These are phyloP conservation scores for Tenebrio molitor DNA, from an alignment of 1,140 invertebrate species.

Conservation along the genomic window DNA sequence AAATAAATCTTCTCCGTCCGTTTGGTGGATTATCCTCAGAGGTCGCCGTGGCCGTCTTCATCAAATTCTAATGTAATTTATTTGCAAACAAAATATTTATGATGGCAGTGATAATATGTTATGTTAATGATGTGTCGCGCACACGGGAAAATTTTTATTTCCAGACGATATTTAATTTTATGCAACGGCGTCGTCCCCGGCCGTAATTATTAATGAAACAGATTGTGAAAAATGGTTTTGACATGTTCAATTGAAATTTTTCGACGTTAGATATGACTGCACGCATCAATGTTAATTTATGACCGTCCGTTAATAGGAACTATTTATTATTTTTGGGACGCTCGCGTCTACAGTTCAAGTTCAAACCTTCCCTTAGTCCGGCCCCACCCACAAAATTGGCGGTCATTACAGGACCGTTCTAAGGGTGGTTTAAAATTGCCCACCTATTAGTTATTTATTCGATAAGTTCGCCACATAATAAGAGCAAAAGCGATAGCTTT, in stretches of 20 bases:
- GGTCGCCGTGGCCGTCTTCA: background rate
- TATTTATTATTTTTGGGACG: conserved; percentile 8
- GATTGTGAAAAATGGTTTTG: no score
- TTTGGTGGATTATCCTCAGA: background rate
- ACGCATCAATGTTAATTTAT: conserved; percentile 18
- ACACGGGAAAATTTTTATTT: conserved; percentile 5
- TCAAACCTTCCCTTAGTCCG: no score
- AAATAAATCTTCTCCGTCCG: background rate
- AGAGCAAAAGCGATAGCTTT: background rate
- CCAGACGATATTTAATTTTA: background rate
- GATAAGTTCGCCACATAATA: background rate
- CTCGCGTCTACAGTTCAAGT: no score
- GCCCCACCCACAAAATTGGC: conserved; percentile 4
- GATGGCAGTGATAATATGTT: conserved; percentile 36
- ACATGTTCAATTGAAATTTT: conserved; percentile 4
- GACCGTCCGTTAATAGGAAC: conserved; percentile 1
- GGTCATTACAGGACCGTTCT: conserved; percentile 2
- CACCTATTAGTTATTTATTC: background rate
- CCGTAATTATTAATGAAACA: no score
- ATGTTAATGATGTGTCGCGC: conserved; percentile 28
- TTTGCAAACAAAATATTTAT: conserved; percentile 30
- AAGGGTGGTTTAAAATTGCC: conserved; percentile 14
- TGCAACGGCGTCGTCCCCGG: no score
- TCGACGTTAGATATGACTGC: conserved; percentile 5
- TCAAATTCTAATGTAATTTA: conserved; percentile 12